Conservation (phyloP, 2,797 vertebrate genomes). For the Anguilla marmorata region DNA sequence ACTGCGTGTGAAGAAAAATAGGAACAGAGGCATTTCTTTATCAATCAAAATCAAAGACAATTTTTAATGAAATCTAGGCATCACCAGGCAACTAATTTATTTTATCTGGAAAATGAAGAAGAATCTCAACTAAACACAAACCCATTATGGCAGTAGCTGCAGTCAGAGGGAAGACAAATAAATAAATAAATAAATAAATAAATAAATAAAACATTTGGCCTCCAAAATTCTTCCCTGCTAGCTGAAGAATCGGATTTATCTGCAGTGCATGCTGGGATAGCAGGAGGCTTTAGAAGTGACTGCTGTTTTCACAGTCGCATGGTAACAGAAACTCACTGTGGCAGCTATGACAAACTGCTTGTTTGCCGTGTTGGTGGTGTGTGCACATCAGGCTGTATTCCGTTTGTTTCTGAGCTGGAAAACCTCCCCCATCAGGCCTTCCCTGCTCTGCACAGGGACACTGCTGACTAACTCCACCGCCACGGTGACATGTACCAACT, state of each 20-base stretch:
- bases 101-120: not conserved
- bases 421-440: not conserved
- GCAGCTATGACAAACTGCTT: constrained; percentile 7
- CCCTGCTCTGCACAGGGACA: not conserved
- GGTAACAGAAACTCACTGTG: not conserved
- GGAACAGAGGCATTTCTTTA: not conserved
- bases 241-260: not conserved
- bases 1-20: not conserved
- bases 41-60: not conserved
- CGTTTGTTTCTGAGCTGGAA: not conserved
- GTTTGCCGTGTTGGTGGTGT: constrained; percentile 14
- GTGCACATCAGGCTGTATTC: not conserved
- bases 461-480: not conserved
- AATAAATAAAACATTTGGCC: not conserved
- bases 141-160: not conserved
- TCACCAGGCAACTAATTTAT: not conserved
- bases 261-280: not conserved
- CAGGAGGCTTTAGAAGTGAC: not conserved
- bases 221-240: not conserved
- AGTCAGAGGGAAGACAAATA: not conserved
- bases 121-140: not conserved
- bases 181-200: not conserved
- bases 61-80: not conserved
- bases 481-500: not conserved
- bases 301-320: not conserved